Evolutionary conservation across 2,797 vertebrate genomes (phyloP).

Genomic region (Ctenochaetus hawaiiensis): DNA sequence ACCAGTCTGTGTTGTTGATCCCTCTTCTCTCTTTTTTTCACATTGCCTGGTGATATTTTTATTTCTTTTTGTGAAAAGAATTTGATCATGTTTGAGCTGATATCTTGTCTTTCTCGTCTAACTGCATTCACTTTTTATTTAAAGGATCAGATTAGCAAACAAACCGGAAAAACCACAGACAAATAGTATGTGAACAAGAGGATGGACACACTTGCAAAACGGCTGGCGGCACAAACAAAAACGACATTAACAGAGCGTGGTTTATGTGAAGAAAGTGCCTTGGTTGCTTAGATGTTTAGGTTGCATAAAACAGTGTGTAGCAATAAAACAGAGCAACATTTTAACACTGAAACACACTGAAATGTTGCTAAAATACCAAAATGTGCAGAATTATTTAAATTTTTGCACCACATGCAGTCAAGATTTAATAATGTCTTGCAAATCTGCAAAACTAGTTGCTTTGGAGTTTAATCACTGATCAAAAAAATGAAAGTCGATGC

Average conservation of each 20-base stretch:
- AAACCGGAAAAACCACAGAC: neutral
- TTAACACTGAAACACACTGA: neutral
- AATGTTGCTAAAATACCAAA: neutral
- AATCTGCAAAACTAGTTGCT: slow-evolving; percentile 2
- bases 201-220: neutral
- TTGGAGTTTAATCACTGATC: neutral
- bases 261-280: neutral
- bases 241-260: neutral
- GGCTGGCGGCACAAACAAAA: neutral
- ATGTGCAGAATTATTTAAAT: neutral
- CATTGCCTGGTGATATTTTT: neutral
- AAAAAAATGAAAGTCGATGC: neutral
- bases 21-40: slow-evolving; percentile 4
- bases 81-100: slow-evolving; percentile 4
- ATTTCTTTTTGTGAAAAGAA: slow-evolving; percentile 37
- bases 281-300: neutral
- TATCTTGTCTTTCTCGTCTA: slow-evolving; percentile 54
- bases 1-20: slow-evolving; percentile 37
- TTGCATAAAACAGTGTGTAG: neutral
- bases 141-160: slow-evolving; percentile 25
- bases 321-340: neutral
- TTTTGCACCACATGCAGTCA: neutral
- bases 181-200: neutral
- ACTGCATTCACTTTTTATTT: slow-evolving; percentile 57
- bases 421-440: neutral